A percentile compares a stretch with the other conserved stretches of the same genome.
These are phyloP conservation scores for Mirza zaza DNA, from an alignment of 2,113 vertebrate genomes.

Conservation along the genomic window DNA sequence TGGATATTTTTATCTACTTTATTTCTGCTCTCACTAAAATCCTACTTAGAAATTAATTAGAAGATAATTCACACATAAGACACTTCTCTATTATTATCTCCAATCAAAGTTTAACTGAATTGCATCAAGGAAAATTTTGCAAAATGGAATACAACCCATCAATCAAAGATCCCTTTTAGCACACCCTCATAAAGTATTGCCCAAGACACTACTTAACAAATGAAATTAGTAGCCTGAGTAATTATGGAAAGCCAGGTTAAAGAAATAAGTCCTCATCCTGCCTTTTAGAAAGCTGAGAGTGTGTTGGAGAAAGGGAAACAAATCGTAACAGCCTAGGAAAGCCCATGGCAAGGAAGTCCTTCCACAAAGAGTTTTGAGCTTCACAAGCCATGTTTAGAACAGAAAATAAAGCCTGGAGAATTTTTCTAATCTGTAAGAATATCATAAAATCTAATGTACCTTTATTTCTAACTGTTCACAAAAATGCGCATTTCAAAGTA, in stretches of 20 bases:
- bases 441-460: background rate
- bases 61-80: conserved; percentile 58
- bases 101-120: conserved; percentile 72
- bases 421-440: background rate
- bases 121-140: conserved; percentile 66
- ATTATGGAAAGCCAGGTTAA: conserved; percentile 64
- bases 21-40: conserved; percentile 66
- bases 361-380: background rate
- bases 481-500: background rate
- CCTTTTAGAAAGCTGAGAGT: conserved; percentile 47
- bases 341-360: background rate
- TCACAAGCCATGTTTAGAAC: background rate
- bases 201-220: conserved; percentile 56
- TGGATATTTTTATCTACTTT: conserved; percentile 59
- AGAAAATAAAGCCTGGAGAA: background rate
- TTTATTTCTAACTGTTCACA: background rate
- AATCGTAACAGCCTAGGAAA: background rate
- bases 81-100: conserved; percentile 73
- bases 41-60: conserved; percentile 74
- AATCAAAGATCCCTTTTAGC: conserved; percentile 62
- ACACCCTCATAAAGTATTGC: conserved; percentile 52
- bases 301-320: background rate
- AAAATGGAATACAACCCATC: conserved; percentile 66
- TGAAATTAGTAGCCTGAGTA: conserved; percentile 74
- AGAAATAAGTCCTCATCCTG: conserved; percentile 54